Evolutionary conservation across 2,797 vertebrate genomes (phyloP).

Genomic region (Acanthiza pusilla): DNA sequence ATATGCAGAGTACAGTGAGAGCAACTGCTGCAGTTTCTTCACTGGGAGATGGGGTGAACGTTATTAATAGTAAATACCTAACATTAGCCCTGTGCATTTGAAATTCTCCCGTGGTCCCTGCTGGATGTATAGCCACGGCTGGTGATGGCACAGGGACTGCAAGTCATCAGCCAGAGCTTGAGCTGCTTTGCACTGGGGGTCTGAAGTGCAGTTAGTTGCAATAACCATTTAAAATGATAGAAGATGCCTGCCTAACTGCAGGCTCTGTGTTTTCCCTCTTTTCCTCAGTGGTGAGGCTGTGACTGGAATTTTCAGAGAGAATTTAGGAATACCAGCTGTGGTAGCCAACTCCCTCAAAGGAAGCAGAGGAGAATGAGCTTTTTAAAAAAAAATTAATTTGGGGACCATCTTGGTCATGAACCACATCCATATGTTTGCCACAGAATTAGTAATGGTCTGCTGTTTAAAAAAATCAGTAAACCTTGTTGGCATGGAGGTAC

Average conservation of each 20-base stretch:
- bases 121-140: accelerated
- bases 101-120: background rate
- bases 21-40: background rate
- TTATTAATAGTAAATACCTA: background rate
- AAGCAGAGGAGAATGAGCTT: background rate
- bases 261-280: background rate
- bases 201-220: background rate
- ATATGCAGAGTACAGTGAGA: background rate
- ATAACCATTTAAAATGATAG: background rate
- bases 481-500: background rate
- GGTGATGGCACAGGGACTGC: accelerated
- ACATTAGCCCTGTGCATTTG: background rate
- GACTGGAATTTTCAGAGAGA: background rate
- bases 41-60: background rate
- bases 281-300: background rate
- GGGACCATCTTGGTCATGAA: background rate
- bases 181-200: background rate
- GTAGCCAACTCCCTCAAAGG: background rate
- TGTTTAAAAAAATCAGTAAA: background rate
- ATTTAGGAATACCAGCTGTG: background rate
- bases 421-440: background rate
- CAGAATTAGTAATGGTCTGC: background rate
- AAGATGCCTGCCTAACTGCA: background rate
- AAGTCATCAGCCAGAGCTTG: background rate
- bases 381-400: background rate